A percentile compares a stretch with the other conserved stretches of the same genome.
phyloP scores from a whole-genome alignment of 2,888 invertebrate species.

The Tachystola acroxantha region DNA sequence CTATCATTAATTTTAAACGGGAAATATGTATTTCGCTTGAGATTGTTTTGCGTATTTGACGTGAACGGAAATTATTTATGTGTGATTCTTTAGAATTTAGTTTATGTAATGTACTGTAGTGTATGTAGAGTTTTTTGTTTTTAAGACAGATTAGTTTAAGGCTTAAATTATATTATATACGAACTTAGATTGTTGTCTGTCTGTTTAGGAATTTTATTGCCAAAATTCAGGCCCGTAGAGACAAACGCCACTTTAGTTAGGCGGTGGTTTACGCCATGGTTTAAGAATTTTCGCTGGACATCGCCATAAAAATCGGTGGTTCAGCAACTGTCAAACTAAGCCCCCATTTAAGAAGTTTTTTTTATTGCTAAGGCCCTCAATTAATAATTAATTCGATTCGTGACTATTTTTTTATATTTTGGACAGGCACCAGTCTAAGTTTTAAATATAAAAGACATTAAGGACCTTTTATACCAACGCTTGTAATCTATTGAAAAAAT shows the following conservation, averaged over 20 bases:
- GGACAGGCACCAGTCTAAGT: conserved; percentile 48
- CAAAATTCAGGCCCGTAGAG: too few species aligned
- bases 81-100: conserved; percentile 67
- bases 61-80: conserved; percentile 72
- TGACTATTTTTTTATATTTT: conserved; percentile 1
- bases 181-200: conserved; percentile 34
- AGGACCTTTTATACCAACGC: not conserved
- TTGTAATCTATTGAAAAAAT: too few species aligned
- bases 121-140: conserved; percentile 50
- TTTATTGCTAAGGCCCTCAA: too few species aligned
- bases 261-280: too few species aligned
- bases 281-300: too few species aligned
- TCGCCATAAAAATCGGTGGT: too few species aligned
- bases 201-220: too few species aligned
- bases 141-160: conserved; percentile 22
- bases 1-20: conserved; percentile 43
- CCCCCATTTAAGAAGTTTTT: not conserved
- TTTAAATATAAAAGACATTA: conserved; percentile 25
- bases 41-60: conserved; percentile 60
- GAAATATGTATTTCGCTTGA: conserved; percentile 46
- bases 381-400: not conserved
- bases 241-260: too few species aligned
- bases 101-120: conserved; percentile 48
- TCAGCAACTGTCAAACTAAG: not conserved
- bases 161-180: conserved; percentile 22